A percentile compares a stretch with the other conserved stretches of the same genome.
Evolutionary conservation across 2,113 vertebrate species (phyloP).

Genomic region (Dipodomys stephensi): DNA sequence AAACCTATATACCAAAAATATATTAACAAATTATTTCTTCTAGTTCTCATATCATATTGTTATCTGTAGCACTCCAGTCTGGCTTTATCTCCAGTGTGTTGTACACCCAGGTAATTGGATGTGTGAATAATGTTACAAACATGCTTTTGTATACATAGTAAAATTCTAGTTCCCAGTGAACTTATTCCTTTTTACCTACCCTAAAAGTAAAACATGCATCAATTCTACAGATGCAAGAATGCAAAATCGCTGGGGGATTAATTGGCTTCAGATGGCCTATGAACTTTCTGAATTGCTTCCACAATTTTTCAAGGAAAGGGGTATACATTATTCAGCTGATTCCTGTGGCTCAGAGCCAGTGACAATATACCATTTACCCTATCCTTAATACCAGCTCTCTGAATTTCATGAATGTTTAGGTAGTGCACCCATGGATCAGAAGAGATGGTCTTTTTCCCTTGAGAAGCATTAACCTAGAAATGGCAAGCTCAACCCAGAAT

Average conservation of each 20-base stretch:
- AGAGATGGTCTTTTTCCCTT: not conserved
- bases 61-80: not conserved
- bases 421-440: too few relatives aligned
- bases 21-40: not conserved
- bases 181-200: not conserved
- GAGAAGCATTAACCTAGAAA: not conserved
- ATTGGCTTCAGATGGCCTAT: not conserved
- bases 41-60: not conserved
- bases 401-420: not conserved
- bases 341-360: not conserved
- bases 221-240: not conserved
- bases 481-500: not conserved
- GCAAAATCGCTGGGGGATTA: not conserved
- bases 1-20: not conserved
- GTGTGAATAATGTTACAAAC: slow-evolving; percentile 12
- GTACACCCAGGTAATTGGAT: not conserved
- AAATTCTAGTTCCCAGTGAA: slow-evolving; percentile 11
- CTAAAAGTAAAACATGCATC: not conserved
- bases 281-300: not conserved
- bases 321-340: not conserved
- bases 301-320: not conserved
- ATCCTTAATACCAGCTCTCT: not conserved
- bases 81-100: slow-evolving; percentile 30
- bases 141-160: not conserved
- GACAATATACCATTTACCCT: not conserved